Base-by-base conservation (phyloP, 2,888 invertebrate genomes). In the Celastrina argiolus region DNA sequence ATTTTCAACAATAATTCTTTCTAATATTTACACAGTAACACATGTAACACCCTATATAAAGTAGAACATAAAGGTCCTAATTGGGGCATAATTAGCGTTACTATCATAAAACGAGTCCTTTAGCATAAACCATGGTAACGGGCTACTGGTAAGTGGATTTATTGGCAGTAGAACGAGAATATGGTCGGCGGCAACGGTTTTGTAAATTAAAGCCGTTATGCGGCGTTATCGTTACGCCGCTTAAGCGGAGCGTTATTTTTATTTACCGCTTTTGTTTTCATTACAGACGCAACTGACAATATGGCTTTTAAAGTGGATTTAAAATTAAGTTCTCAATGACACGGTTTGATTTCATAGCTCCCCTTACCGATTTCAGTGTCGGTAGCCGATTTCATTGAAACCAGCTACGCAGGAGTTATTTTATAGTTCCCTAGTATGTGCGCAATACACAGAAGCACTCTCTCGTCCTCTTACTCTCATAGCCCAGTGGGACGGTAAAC, bases 201-300 rank as follows among this genome's bases (percentile, higher is more conserved):
- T 78, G 82, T 79, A 79, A 83, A 83, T 82, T 79, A 79, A 77
- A 76, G 73, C 75, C 74, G 76, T 79, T 78, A 80, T 78, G 75
- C 74, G 75, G 76, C 76, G 76, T 77, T 74, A 76, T 74, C 75
- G 74, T 74, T 76, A 77, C 75, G 73, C 68, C 73, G 70, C 66
- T 69, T 70, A 72, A 72, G 70, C 73, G 74, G 74, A 70, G 69
- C 69, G 71, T 78, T 79, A 78, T 78, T 78, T 77, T 75, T 74
- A 75, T 76, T 77, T 74, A 76, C 75, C 73, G 76, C 76, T 77
- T 78, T 80, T 76, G 78, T 78, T 78, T 78, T 75, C 74, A 78
- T 78, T 76, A 76, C 74, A 74, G 73, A 74, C 74, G 75, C 75
- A 73, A 71, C 70, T 74, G 74, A 75, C 74, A 72, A 72, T 72